Conservation (phyloP, 2,888 invertebrate genomes). For the Platycheirus rosarum region DNA sequence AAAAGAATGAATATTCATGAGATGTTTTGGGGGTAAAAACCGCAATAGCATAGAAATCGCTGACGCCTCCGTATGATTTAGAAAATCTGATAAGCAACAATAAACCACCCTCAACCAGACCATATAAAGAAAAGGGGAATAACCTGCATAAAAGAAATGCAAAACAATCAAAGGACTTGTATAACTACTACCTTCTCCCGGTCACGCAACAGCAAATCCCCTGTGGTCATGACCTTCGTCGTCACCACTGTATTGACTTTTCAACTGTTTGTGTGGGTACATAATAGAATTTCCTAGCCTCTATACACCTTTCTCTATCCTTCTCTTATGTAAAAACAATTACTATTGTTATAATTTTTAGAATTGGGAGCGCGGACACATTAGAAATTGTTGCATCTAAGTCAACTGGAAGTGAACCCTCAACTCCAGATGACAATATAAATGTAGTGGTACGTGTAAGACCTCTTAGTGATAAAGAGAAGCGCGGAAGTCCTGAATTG, state of each 20-base stretch:
- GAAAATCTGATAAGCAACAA: slow-evolving; percentile 52
- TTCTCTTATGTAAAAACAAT: no score
- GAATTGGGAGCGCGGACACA: slow-evolving; percentile 82
- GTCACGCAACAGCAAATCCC: slow-evolving; percentile 59
- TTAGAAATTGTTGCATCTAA: slow-evolving; percentile 82
- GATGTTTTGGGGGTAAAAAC: slow-evolving; percentile 1
- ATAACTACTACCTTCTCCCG: no score
- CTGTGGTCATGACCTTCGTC: slow-evolving; percentile 61
- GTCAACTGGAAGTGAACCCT: slow-evolving; percentile 82
- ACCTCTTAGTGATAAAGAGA: slow-evolving; percentile 90
- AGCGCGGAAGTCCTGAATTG: slow-evolving; percentile 86
- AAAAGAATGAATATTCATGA: slow-evolving; percentile 51
- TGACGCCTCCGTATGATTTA: slow-evolving; percentile 47
- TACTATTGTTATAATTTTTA: no score
- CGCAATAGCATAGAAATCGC: neutral
- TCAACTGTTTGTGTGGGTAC: neutral
- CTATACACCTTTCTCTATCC: no score
- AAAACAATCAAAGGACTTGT: slow-evolving; percentile 28
- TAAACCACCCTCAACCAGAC: slow-evolving; percentile 8
- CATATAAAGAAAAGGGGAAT: slow-evolving; percentile 45
- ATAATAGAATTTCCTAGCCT: no score
- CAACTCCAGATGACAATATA: slow-evolving; percentile 89
- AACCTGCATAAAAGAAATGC: slow-evolving; percentile 39
- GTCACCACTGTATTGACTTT: slow-evolving; percentile 28
- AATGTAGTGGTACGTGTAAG: slow-evolving; percentile 94